phyloP scores from a whole-genome alignment of 2,113 vertebrate species.

The Cynoglossus semilaevis region DNA sequence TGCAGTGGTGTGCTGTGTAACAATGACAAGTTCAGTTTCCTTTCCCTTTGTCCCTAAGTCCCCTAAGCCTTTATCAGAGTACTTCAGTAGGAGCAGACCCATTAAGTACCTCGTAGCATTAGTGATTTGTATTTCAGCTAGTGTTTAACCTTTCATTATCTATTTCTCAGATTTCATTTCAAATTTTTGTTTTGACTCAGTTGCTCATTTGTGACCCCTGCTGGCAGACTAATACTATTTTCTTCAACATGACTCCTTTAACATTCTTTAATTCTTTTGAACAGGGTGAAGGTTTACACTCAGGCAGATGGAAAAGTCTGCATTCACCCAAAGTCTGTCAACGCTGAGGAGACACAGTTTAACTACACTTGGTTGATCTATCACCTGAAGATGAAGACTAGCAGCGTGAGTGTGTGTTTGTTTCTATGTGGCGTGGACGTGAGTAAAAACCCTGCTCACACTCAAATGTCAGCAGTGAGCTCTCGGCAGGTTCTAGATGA shows the following conservation, averaged over 20 bases:
- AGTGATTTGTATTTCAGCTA: neutral
- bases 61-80: no score
- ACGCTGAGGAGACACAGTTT: constrained; percentile 89
- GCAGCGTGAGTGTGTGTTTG: constrained; percentile 81
- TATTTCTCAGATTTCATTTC: no score
- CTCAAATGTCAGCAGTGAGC: constrained; percentile 54
- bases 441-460: constrained; percentile 23
- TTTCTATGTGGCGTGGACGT: neutral
- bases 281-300: constrained; percentile 90
- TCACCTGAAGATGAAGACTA: constrained; percentile 98
- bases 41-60: no score
- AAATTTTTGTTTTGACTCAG: no score
- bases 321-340: constrained; percentile 97
- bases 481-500: constrained; percentile 53
- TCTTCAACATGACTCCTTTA: no score
- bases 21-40: no score
- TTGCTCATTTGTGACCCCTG: no score
- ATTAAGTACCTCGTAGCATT: no score
- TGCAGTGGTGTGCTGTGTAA: no score
- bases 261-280: neutral
- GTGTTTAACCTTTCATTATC: neutral
- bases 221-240: no score
- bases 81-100: no score
- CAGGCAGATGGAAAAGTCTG: constrained; percentile 90
- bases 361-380: constrained; percentile 96